Evolutionary conservation across 35 echinoderm and acorn worm genomes (phyloP), one percentile per base, ranked within the genome.

Genomic region (Holothuria glaberrima): DNA sequence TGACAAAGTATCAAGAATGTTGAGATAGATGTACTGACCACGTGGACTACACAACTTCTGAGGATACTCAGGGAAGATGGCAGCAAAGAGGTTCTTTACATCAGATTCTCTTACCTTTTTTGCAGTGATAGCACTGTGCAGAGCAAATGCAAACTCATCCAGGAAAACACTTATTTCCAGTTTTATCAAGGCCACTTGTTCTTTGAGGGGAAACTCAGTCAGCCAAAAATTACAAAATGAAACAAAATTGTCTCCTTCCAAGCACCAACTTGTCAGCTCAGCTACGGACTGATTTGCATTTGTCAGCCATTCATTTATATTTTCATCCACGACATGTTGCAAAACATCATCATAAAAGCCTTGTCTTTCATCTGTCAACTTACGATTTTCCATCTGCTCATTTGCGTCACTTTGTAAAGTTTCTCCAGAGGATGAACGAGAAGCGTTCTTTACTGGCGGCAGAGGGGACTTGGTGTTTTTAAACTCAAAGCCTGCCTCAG

Each of bases 201-300:
- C 93, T 31, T 34, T 45, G 22, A 95, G 91, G 29, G 97, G 76
- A 46, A 99, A 91, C 61, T 99, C 94, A 5, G 82, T 88, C 71
- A 99, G 44, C 97, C 93, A 93, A 68, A 95, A 99, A 61, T 99
- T 83, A 27, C 90, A 91, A 90, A 99, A 99, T 0, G 45, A 30
- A 9, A 99, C 97, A 99, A 99, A 99, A 54, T 95, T 92, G 33
- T 99, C 77, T 30, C 58, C 58, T 33, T 59, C 29, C 33, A 86
- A 71, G 57, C 93, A 99, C 97, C 97, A 99, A 19, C 35, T 44
- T 22, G 83, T 57, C 2, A 99, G 77, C 24, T 95, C 93, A 58
- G 64, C 72, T 5, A 99, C 92, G 83, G 90, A 88, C 18, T 90
- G 79, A 56, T 92, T 95, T 41, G 97, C 90, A 26, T 92, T 83